Conservation (phyloP, 2,888 invertebrate species). For the Aelia acuminata region DNA sequence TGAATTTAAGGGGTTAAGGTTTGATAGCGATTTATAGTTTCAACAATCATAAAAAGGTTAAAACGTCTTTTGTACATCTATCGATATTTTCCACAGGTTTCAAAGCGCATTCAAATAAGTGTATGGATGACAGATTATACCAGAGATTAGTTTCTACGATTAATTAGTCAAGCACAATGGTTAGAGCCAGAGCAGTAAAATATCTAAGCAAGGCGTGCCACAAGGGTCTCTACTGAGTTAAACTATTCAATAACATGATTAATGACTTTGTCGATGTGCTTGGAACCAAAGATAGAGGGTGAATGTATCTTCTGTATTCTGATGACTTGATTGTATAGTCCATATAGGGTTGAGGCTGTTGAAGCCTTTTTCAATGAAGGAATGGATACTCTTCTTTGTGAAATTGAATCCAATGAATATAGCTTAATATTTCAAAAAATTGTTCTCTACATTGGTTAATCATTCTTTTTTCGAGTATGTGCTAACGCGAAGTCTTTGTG, state of each 20-base stretch:
- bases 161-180: not conserved
- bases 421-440: not conserved
- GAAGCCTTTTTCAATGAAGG: not conserved
- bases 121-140: not conserved
- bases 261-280: not conserved
- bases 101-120: no score
- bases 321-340: not conserved
- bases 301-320: not conserved
- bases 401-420: not conserved
- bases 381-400: not conserved
- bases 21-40: no score
- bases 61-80: no score
- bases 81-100: no score
- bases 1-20: no score
- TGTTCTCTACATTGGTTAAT: no score
- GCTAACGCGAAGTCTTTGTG: no score
- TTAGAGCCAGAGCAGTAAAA: not conserved
- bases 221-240: not conserved
- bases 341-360: no score
- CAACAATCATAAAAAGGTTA: no score
- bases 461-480: no score
- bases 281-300: not conserved
- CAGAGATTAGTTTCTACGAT: not conserved
- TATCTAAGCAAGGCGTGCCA: not conserved
- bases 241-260: not conserved